Evolutionary conservation across 1,140 invertebrate genomes (phyloP).

Genomic region (Aphelinus certus): DNA sequence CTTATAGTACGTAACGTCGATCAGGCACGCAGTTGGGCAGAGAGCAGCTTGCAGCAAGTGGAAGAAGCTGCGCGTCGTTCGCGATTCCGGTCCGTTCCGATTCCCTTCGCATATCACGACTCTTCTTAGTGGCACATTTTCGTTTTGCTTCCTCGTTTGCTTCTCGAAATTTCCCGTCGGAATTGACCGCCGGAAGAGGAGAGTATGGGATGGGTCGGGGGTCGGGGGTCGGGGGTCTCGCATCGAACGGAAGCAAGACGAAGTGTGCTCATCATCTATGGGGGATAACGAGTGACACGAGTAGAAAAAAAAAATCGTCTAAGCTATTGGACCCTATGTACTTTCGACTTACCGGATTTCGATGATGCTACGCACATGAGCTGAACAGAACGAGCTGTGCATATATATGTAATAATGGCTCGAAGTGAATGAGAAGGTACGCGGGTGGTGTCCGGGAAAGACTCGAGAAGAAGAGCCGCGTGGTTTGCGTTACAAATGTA

Average conservation of each 20-base stretch:
- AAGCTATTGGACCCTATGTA: conserved; percentile 15
- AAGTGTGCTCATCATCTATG: too few species aligned
- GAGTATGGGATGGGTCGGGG: too few species aligned
- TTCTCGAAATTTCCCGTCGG: neutral
- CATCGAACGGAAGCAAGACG: neutral
- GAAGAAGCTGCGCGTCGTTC: conserved; percentile 17
- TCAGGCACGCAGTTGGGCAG: conserved; percentile 64
- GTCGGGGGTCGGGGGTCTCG: too few species aligned
- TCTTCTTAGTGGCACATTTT: neutral
- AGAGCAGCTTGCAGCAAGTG: conserved; percentile 58
- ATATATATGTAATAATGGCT: too few species aligned
- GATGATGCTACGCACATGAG: neutral
- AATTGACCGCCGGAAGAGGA: too few species aligned
- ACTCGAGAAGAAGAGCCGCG: too few species aligned
- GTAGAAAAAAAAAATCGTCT: too few species aligned
- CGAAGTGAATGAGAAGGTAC: too few species aligned
- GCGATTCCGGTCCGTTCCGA: conserved; percentile 6
- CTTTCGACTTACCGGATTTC: conserved; percentile 10
- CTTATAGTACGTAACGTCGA: conserved; percentile 19
- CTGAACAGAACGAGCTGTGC: too few species aligned
- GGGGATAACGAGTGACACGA: neutral
- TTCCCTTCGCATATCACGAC: neutral
- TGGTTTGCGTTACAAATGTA: too few species aligned
- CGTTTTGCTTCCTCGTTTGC: neutral
- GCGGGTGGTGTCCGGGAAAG: too few species aligned